Conservation (phyloP, 2,113 vertebrate species). For the Eudyptes chrysolophus region DNA sequence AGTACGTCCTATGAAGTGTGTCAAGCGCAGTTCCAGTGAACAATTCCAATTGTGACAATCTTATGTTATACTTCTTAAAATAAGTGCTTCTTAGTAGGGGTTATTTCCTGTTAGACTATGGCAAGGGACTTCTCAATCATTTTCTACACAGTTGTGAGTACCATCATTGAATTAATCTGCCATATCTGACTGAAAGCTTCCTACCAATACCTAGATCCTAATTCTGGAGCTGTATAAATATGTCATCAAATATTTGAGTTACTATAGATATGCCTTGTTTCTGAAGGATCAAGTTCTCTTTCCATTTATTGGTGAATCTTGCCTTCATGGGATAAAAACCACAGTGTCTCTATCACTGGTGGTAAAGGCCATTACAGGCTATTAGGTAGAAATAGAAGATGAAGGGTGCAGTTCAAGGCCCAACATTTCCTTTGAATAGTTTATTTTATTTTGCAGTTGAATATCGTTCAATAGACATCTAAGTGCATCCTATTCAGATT, state of each 20-base stretch:
- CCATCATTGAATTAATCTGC: not conserved
- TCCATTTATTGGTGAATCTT: not conserved
- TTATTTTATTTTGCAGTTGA: not conserved
- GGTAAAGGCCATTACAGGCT: not conserved
- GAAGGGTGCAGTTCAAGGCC: not conserved
- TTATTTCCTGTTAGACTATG: not conserved
- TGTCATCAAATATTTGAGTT: not conserved
- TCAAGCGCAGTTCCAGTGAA: not conserved
- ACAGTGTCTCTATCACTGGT: not conserved
- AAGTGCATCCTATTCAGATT: not conserved
- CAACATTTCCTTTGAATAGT: not conserved
- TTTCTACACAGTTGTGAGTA: not conserved
- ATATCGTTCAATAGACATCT: not conserved
- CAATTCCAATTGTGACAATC: constrained; percentile 32
- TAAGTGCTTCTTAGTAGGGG: not conserved
- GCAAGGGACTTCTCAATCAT: not conserved
- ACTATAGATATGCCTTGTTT: not conserved
- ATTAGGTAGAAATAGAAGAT: not conserved
- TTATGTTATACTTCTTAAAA: not conserved
- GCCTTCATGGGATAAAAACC: not conserved
- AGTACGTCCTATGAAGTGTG: constrained; percentile 10
- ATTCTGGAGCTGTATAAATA: not conserved
- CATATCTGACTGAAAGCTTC: not conserved
- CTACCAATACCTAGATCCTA: not conserved
- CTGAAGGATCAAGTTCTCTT: not conserved